phyloP scores from a whole-genome alignment of 2,113 vertebrate species.

The Hemiscyllium ocellatum region DNA sequence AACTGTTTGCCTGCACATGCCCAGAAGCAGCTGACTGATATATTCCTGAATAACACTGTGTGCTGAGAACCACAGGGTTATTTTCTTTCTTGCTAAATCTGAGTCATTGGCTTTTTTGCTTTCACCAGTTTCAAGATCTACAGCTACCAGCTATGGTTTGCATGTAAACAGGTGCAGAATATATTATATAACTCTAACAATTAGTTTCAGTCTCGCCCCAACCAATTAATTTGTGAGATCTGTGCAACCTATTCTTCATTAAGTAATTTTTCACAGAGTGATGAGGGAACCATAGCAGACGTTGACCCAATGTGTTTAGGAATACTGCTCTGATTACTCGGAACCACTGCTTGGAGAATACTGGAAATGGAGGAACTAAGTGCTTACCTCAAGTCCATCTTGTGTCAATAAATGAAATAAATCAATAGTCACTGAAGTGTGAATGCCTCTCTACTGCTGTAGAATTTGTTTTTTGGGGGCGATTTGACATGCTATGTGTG shows the following conservation, averaged over 20 bases:
- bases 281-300: constrained; percentile 86
- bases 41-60: background rate
- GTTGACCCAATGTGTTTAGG: constrained; percentile 81
- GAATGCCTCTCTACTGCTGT: constrained; percentile 86
- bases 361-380: constrained; percentile 80
- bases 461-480: constrained; percentile 73
- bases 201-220: constrained; percentile 95
- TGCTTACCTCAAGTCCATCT: constrained; percentile 91
- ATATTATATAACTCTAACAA: constrained; percentile 98
- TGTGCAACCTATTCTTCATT: constrained; percentile 96
- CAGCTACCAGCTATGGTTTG: constrained; percentile 8
- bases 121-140: background rate
- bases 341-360: constrained; percentile 68
- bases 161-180: constrained; percentile 80
- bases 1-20: background rate
- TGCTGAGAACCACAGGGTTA: background rate
- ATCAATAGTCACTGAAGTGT: constrained; percentile 97
- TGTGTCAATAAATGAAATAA: constrained; percentile 97
- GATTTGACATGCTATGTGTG: constrained; percentile 77
- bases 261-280: constrained; percentile 97
- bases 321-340: constrained; percentile 73
- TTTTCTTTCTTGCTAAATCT: background rate
- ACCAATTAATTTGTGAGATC: constrained; percentile 99
- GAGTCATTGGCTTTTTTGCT: background rate
- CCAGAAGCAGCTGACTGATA: background rate